phyloP scores from a whole-genome alignment of 2,797 vertebrate genomes.

The Protonibea diacanthus region DNA sequence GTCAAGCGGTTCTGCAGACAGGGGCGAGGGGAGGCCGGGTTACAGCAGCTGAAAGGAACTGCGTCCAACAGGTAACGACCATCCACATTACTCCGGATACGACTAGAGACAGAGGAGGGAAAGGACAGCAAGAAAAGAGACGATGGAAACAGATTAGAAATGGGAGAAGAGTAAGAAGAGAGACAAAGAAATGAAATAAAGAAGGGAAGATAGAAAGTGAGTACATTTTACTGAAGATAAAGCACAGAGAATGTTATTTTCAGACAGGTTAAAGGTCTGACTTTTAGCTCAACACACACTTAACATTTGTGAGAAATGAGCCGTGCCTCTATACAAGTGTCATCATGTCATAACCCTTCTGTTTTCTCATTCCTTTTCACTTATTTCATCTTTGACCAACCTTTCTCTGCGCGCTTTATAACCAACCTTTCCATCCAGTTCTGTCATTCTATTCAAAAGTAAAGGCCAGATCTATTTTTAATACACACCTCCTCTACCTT shows the following conservation, averaged over 20 bases:
- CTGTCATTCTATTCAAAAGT: conserved; percentile 44
- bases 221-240: neutral
- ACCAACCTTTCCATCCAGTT: conserved; percentile 40
- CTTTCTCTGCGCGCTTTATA: conserved; percentile 26
- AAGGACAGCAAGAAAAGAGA: neutral
- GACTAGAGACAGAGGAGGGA: conserved; percentile 79
- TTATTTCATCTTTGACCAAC: conserved; percentile 56
- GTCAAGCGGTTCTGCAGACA: conserved; percentile 95
- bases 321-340: conserved; percentile 10
- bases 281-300: conserved; percentile 17
- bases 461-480: conserved; percentile 71
- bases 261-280: conserved; percentile 15
- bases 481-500: conserved; percentile 22
- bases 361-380: conserved; percentile 44
- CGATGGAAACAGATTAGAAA: conserved; percentile 5
- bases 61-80: conserved; percentile 93
- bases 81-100: conserved; percentile 96
- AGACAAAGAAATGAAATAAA: neutral
- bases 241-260: conserved; percentile 4
- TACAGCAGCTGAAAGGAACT: conserved; percentile 98
- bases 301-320: conserved; percentile 17
- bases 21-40: conserved; percentile 94
- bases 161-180: neutral
- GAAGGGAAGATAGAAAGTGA: neutral
- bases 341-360: conserved; percentile 31